These are phyloP conservation scores for Astropecten irregularis DNA, from an alignment of 53 echinoderm and acorn worm genomes.

Conservation along the genomic window DNA sequence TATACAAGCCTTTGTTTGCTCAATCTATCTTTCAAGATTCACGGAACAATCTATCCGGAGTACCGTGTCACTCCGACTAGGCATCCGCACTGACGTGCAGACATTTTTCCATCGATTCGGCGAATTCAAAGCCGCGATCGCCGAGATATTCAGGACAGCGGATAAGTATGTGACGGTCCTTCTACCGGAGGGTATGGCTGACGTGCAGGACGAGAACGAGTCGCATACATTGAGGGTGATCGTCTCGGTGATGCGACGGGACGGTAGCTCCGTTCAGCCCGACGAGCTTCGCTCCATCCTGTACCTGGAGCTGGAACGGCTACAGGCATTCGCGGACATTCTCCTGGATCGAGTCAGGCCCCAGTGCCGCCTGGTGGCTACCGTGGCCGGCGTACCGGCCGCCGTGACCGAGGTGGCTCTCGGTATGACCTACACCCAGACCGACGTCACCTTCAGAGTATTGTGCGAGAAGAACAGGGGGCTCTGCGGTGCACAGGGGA, in stretches of 20 bases:
- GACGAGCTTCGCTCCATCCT: conserved; percentile 3
- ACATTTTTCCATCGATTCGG: neutral
- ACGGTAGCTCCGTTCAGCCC: neutral
- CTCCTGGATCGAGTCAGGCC: neutral
- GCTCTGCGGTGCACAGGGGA: neutral
- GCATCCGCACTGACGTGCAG: conserved; percentile 8
- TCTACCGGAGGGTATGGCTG: neutral
- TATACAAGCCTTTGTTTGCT: neutral
- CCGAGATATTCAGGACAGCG: neutral
- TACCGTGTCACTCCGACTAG: neutral
- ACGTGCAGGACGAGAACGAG: neutral
- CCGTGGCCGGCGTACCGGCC: neutral
- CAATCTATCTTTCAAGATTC: neutral
- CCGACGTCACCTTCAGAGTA: neutral
- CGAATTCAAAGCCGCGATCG: neutral
- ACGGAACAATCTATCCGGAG: neutral
- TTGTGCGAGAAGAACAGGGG: neutral
- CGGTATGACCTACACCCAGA: neutral
- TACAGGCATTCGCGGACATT: neutral
- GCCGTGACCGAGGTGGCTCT: conserved; percentile 12
- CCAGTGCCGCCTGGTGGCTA: conserved; percentile 10
- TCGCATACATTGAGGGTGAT: neutral
- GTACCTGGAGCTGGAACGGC: conserved; percentile 7
- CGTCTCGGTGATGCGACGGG: conserved; percentile 19
- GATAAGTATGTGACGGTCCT: neutral